Evolutionary conservation across 2,888 invertebrate genomes (phyloP), one percentile per base, ranked within the genome.

Genomic region (Apodemia mormo): DNA sequence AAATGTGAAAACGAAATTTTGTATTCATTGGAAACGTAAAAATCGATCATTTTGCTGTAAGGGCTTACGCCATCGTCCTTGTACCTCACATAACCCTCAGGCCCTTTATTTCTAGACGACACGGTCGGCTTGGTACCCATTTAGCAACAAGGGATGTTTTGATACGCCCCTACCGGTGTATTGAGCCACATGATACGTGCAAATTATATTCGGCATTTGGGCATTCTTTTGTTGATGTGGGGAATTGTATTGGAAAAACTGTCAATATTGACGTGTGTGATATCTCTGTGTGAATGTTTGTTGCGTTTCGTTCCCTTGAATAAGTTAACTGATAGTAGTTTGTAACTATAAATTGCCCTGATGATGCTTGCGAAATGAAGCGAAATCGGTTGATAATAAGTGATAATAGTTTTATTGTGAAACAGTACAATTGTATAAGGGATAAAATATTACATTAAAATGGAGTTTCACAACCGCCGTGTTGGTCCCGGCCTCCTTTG

Each of bases 101-200:
- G 73, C 78, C 77, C 77, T 77, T 82, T 84, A 84, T 83, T 83
- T 83, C 75, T 78, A 83, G 81, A 76, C 76, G 70, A 70, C 76
- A 78, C 79, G 80, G 78, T 77, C 77, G 77, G 78, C 73, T 75
- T 75, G 78, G 74, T 78, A 78, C 78, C 70, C 70, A 71, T 70
- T 71, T 69, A 70, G 73, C 68, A 70, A 58, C 69, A 70, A 68
- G 72, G 69, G 72, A 68, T 70, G 68, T 65, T 72, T 71, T 70
- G 61, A 69, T 66, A 73, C 69, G 70, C 52, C 61, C 58, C 52
- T 52, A 52, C 52, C n/a, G n/a, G 52, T 52, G 52, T n/a, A 52
- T 7, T 22, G 52, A n/a, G 14, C 52, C 52, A 52, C 49, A 49
- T 49, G 49, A 49, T 49, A 49, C 14, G 49, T 49, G 49, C 49